phyloP scores from a whole-genome alignment of 2,113 vertebrate species.

The Pavo muticus region DNA sequence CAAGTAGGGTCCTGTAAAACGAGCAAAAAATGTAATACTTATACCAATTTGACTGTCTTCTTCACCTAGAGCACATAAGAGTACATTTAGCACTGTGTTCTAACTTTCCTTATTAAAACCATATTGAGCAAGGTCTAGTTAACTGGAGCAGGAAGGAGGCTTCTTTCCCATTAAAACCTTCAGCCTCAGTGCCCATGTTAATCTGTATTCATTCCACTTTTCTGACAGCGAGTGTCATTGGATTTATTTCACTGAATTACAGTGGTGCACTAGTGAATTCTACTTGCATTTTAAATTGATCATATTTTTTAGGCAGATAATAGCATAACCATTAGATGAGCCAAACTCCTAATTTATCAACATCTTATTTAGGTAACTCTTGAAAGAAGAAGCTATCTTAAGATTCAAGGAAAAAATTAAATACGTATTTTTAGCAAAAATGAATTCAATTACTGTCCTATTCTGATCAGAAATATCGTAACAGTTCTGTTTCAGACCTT shows the following conservation, averaged over 20 bases:
- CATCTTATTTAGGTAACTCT: not conserved
- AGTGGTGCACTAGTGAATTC: conserved; percentile 8
- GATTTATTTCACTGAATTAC: conserved; percentile 61
- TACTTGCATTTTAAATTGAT: conserved; percentile 18
- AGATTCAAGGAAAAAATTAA: not conserved
- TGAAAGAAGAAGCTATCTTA: not conserved
- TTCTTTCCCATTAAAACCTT: not conserved
- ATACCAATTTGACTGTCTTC: not conserved
- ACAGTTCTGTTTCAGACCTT: not conserved
- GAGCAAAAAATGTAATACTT: not conserved
- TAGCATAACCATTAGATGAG: not conserved
- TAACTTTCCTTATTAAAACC: not conserved
- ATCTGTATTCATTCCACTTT: conserved; percentile 41
- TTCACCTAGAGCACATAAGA: not conserved
- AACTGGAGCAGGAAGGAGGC: not conserved
- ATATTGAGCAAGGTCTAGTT: not conserved
- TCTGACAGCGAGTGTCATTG: conserved; percentile 24
- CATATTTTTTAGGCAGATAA: conserved; percentile 44
- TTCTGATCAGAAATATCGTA: not conserved
- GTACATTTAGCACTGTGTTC: not conserved
- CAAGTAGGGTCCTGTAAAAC: not conserved
- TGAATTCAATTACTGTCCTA: not conserved
- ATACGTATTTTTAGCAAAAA: not conserved
- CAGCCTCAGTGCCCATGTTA: not conserved
- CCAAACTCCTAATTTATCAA: conserved; percentile 22